Evolutionary conservation across 2,888 invertebrate genomes (phyloP).

Genomic region (Drosophila paramelanica): DNA sequence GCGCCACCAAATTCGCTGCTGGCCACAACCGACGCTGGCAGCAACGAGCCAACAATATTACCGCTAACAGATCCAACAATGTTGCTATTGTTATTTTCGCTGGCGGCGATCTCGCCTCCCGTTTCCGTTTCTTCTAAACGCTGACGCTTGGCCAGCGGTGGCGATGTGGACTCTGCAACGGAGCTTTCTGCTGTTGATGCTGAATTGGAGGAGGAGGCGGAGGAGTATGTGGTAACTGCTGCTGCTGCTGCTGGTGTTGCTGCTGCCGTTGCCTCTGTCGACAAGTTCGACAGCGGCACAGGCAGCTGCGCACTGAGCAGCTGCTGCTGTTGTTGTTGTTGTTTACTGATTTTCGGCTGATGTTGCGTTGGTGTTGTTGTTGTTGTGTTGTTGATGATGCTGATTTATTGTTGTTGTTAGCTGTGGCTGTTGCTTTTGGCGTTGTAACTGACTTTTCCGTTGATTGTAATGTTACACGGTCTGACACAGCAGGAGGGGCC

Average conservation of each 20-base stretch:
- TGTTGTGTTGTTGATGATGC: slow-evolving; percentile 50
- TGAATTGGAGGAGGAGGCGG: slow-evolving; percentile 16
- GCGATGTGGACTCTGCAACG: slow-evolving; percentile 31
- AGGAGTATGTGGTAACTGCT: slow-evolving; percentile 26
- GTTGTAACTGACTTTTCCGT: slow-evolving; percentile 82
- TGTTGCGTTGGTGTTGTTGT: slow-evolving; percentile 38
- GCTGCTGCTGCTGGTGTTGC: slow-evolving; percentile 50
- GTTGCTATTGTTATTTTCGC: slow-evolving; percentile 39
- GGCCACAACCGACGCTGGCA: slow-evolving; percentile 77
- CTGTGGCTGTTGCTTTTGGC: slow-evolving; percentile 53
- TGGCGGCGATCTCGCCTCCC: slow-evolving; percentile 20
- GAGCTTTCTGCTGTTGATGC: slow-evolving; percentile 48
- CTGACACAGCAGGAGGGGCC: slow-evolving; percentile 86
- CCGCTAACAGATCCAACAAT: slow-evolving; percentile 63
- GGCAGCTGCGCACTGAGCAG: slow-evolving; percentile 75
- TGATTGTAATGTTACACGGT: slow-evolving; percentile 82
- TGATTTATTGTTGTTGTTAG: slow-evolving; percentile 58
- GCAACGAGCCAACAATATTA: slow-evolving; percentile 76
- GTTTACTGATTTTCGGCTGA: slow-evolving; percentile 48
- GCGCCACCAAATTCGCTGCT: slow-evolving; percentile 64
- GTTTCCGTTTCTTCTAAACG: slow-evolving; percentile 61
- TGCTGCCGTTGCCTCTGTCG: slow-evolving; percentile 73
- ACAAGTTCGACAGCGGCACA: slow-evolving; percentile 76
- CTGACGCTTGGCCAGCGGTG: slow-evolving; percentile 72
- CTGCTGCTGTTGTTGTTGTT: slow-evolving; percentile 56